A percentile compares a stretch with the other conserved stretches of the same genome.
Evolutionary conservation across 2,888 invertebrate species (phyloP).

Genomic region (Gryllus longicercus): DNA sequence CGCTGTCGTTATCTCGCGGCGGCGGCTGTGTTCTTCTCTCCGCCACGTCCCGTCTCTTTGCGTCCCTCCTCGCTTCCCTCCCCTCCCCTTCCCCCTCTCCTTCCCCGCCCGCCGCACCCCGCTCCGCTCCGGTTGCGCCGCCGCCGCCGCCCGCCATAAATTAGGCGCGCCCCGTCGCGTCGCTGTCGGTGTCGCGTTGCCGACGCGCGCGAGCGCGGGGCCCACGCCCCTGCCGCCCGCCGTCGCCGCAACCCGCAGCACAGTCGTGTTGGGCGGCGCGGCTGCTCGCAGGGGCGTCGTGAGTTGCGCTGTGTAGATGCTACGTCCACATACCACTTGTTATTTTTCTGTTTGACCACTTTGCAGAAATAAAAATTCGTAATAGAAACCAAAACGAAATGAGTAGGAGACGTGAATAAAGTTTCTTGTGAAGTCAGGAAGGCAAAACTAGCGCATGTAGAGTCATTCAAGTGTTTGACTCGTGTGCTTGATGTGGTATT

Average conservation of each 20-base stretch:
- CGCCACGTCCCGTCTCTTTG: neutral
- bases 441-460: too few relatives aligned
- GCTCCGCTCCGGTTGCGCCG: neutral
- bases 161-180: neutral
- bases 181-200: constrained; percentile 6
- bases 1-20: neutral
- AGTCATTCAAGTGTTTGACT: too few relatives aligned
- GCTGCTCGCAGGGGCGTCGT: too few relatives aligned
- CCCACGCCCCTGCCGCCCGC: neutral
- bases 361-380: too few relatives aligned
- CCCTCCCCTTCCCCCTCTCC: neutral
- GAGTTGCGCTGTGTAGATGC: too few relatives aligned
- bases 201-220: neutral
- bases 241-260: neutral
- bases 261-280: neutral
- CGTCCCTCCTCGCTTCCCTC: neutral
- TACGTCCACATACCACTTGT: too few relatives aligned
- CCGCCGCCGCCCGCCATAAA: neutral
- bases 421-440: too few relatives aligned
- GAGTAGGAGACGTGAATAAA: too few relatives aligned
- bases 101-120: neutral
- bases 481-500: too few relatives aligned
- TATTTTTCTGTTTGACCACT: too few relatives aligned
- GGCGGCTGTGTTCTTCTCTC: neutral
- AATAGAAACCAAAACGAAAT: too few relatives aligned